Base-by-base conservation (phyloP, 2,113 vertebrate species). In the Campylorhamphus procurvoides region DNA sequence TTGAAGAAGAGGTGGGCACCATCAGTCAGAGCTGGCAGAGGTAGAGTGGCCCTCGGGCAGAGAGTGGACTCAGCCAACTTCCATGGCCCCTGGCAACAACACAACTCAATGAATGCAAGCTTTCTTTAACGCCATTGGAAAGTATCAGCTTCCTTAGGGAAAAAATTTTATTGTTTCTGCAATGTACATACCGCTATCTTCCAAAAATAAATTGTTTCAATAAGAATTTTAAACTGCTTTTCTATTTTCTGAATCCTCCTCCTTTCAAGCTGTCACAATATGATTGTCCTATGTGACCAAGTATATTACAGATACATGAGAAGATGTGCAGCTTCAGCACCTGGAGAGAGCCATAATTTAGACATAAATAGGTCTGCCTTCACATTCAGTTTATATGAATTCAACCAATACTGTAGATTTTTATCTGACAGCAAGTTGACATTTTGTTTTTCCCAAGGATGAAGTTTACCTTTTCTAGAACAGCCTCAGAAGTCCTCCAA, bases 221-320 rank as follows among this genome's bases (percentile, higher is more conserved):
- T 85, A 90, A 67, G 59, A 80, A 86, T 77, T 84, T 77, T 87
- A 77, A 96, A 77, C 42, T 69, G 72, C n/a, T 50, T 85, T 83
- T 59, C 39, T 87, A 35, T 89, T 90, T 96, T 91, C 63, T 56
- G 72, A 83, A 49, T 84, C 78, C 56, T 90, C 76, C 89, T 88
- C 33, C 94, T 76, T 93, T 74, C 91, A 93, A 95, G 63, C 75
- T 96, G 93, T 83, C 67, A 67, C 46, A 52, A 42, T 74, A 71
- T 60, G 40, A 60, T 79, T 69, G 29, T 58, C 53, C 42, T 35
- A 3, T 80, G 55, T 73, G 80, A 83, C 58, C 64, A 73, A 73
- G 37, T 73, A 33, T 80, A 28, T 77, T 84, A 29, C 7, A 71
- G 72, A 58, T 69, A 50, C 13, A 72, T 1, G 4, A 85, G 63